Conservation (phyloP, 2,888 invertebrate genomes). For the Eupithecia insigniata region DNA sequence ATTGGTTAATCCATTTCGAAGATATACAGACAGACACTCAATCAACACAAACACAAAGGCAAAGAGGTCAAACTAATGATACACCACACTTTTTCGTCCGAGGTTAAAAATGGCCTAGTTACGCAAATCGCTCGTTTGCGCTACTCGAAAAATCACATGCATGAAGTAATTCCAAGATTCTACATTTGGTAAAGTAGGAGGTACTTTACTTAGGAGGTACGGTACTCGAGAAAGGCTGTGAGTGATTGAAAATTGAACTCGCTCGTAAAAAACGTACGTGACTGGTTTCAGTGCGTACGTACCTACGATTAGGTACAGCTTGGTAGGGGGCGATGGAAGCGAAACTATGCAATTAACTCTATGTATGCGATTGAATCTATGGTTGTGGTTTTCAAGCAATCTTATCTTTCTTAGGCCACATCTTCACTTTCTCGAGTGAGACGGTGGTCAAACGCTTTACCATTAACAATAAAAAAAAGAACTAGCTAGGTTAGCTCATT, state of each 20-base stretch:
- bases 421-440: too few species aligned
- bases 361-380: not conserved
- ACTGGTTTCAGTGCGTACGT: slow-evolving; percentile 2
- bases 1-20: too few species aligned
- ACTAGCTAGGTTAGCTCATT: not conserved
- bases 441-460: too few species aligned
- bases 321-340: not conserved
- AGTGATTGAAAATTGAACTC: slow-evolving; percentile 32
- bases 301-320: not conserved
- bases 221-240: slow-evolving; percentile 18
- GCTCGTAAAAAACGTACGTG: slow-evolving; percentile 19
- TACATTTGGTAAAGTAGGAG: slow-evolving; percentile 1
- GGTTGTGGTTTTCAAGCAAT: not conserved
- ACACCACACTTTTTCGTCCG: too few species aligned
- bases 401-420: too few species aligned
- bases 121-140: not conserved
- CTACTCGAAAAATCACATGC: slow-evolving; percentile 2
- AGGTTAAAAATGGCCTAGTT: not conserved
- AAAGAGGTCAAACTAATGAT: not conserved
- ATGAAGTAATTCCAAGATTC: not conserved
- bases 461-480: too few species aligned
- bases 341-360: too few species aligned
- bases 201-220: slow-evolving; percentile 15
- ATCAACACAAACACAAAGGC: not conserved
- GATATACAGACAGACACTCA: too few species aligned